These are phyloP conservation scores for Drosophila pectinifera DNA, from an alignment of 1,140 invertebrate species.

Conservation along the genomic window DNA sequence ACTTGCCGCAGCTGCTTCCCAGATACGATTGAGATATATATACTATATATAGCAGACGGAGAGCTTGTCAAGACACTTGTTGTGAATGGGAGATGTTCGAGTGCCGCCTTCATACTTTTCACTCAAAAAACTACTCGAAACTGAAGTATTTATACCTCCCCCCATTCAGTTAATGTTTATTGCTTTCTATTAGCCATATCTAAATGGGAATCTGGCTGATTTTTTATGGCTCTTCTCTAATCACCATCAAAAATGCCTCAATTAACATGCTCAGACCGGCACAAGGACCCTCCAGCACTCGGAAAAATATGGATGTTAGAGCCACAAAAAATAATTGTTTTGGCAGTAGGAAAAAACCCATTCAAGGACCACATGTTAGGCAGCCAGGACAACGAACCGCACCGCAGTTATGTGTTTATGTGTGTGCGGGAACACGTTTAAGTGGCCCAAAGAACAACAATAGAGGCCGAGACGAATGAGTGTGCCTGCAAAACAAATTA, in stretches of 20 bases:
- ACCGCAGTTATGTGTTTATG: slow-evolving; percentile 3
- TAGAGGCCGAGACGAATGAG: slow-evolving; percentile 19
- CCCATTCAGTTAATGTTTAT: slow-evolving; percentile 52
- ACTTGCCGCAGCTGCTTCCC: slow-evolving; percentile 41
- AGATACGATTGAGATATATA: slow-evolving; percentile 1
- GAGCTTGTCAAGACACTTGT: slow-evolving; percentile 38
- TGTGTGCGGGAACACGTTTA: slow-evolving; percentile 31
- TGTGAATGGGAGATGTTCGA: slow-evolving; percentile 45
- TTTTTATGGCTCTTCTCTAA: slow-evolving; percentile 50
- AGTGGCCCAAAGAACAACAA: slow-evolving; percentile 41
- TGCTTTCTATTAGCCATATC: slow-evolving; percentile 53
- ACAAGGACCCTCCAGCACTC: slow-evolving; percentile 9
- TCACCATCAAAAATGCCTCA: slow-evolving; percentile 69
- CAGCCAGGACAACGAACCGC: slow-evolving; percentile 47
- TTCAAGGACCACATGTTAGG: slow-evolving; percentile 41
- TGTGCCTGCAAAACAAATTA: slow-evolving; percentile 43
- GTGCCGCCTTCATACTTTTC: slow-evolving; percentile 24
- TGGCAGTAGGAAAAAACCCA: slow-evolving; percentile 33
- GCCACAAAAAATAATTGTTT: slow-evolving; percentile 59
- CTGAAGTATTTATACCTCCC: background rate
- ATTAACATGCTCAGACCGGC: slow-evolving; percentile 66
- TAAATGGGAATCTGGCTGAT: slow-evolving; percentile 33
- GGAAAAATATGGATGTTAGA: slow-evolving; percentile 32
- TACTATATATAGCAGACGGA: background rate
- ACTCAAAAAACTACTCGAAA: slow-evolving; percentile 29